Evolutionary conservation across 1,140 invertebrate genomes (phyloP).

Genomic region (Carcinoscorpius rotundicauda): DNA sequence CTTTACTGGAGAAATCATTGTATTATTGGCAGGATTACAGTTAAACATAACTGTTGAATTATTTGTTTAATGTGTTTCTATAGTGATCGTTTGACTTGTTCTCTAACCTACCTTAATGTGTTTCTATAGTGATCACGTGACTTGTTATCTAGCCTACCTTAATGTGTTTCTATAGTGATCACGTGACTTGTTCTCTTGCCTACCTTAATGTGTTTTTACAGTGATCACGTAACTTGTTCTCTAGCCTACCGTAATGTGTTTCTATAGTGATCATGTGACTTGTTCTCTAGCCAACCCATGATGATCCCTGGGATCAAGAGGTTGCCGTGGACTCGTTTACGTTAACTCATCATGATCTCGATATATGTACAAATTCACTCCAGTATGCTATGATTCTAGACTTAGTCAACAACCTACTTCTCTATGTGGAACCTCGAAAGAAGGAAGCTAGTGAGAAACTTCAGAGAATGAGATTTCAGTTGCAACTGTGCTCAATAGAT

Average conservation of each 20-base stretch:
- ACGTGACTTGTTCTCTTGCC: too few relatives aligned
- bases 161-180: too few relatives aligned
- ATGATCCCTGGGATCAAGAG: constrained; percentile 42
- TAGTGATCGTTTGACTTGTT: too few relatives aligned
- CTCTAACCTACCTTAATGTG: neutral
- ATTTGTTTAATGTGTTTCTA: too few relatives aligned
- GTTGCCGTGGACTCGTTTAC: constrained; percentile 92
- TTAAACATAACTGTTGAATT: too few relatives aligned
- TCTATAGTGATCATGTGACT: too few relatives aligned
- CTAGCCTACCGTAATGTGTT: neutral
- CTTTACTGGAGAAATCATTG: too few relatives aligned
- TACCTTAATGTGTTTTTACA: too few relatives aligned
- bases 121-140: too few relatives aligned
- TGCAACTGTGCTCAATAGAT: constrained; percentile 75
- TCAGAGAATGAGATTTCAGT: constrained; percentile 81
- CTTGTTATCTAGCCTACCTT: neutral
- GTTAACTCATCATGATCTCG: constrained; percentile 93
- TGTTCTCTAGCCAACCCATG: constrained; percentile 10
- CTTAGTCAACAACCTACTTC: constrained; percentile 89
- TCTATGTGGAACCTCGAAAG: constrained; percentile 91
- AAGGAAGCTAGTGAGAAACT: constrained; percentile 80
- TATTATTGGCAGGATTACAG: too few relatives aligned
- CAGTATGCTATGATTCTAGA: constrained; percentile 93
- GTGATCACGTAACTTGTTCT: too few relatives aligned
- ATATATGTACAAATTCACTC: constrained; percentile 92